phyloP scores from a whole-genome alignment of 1,140 invertebrate species.

The Lucilia sericata region DNA sequence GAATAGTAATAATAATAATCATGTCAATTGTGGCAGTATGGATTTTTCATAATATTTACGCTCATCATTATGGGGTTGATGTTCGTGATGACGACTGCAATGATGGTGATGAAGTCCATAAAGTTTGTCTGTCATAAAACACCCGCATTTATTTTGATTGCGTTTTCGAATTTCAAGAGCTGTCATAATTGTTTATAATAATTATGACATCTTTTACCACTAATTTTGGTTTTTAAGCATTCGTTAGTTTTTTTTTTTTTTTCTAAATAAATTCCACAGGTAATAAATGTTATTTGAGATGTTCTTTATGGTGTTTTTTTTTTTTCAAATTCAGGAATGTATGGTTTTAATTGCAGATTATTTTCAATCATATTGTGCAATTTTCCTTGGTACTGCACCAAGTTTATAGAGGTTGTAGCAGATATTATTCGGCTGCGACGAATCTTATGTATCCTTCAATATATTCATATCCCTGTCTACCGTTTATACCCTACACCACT shows the following conservation, averaged over 20 bases:
- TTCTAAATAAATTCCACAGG: not conserved
- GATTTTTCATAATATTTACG: slow-evolving; percentile 38
- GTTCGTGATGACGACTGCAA: not conserved
- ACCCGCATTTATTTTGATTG: slow-evolving; percentile 21
- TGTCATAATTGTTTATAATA: slow-evolving; percentile 40
- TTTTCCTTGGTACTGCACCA: too few relatives aligned
- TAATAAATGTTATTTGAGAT: not conserved
- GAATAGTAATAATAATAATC: slow-evolving; percentile 19
- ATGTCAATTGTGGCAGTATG: slow-evolving; percentile 36
- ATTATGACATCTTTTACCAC: slow-evolving; percentile 34
- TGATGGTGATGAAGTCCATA: not conserved
- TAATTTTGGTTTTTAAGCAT: not conserved
- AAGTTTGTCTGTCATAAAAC: not conserved
- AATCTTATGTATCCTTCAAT: too few relatives aligned
- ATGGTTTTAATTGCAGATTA: too few relatives aligned
- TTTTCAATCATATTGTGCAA: too few relatives aligned
- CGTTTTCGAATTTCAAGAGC: not conserved
- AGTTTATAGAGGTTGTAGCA: too few relatives aligned
- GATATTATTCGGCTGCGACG: too few relatives aligned
- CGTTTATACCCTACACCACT: too few relatives aligned
- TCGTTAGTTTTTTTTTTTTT: too few relatives aligned
- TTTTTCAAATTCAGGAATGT: too few relatives aligned
- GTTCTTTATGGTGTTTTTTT: too few relatives aligned
- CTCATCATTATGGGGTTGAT: not conserved
- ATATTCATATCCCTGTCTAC: too few relatives aligned